Evolutionary conservation across 2,113 vertebrate genomes (phyloP), one percentile per base, ranked within the genome.

Genomic region (Lophotis ruficrista): DNA sequence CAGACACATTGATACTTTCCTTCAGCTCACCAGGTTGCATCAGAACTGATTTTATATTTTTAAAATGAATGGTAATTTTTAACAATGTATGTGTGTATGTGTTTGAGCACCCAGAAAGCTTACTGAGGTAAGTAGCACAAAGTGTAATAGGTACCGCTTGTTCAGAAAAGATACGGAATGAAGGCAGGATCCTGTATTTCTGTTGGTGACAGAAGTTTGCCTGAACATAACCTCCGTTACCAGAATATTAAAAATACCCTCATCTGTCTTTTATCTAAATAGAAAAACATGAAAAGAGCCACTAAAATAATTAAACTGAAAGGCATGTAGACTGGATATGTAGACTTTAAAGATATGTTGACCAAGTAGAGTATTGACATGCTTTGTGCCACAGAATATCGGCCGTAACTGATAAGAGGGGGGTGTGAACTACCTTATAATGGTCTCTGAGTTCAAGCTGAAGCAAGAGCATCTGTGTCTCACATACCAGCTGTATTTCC

Each of bases 311-410:
- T 75, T 13, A 33, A 9, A 28, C 24, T n/a, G 41, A 4, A 33
- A 53, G 35, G 3, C 31, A 27, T 20, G 23, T 23, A 27, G 51
- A 18, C 33, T 54, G 50, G 47, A 19, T 41, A 18, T 1, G 7
- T 54, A 38, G 73, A 14, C 30, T 57, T 43, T 10, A 30, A 27
- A 41, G 60, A 10, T 19, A 23, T 3, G 1, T 37, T 9, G 11
- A 6, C 28, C 25, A 15, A 72, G 69, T 7, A 71, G 28, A 83
- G 56, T 45, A 72, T 70, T 27, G 33, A 6, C 13, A 4, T 21
- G 27, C n/a, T 60, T 58, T 30, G 69, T 62, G n/a, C 30, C 37
- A 2, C 3, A 0, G 48, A 10, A 0, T 23, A 2, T 6, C 0
- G 3, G 11, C 60, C 3, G 2, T 19, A 5, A 12, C 23, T 50